phyloP scores from a whole-genome alignment of 2,113 vertebrate species.

The Echinops telfairi region DNA sequence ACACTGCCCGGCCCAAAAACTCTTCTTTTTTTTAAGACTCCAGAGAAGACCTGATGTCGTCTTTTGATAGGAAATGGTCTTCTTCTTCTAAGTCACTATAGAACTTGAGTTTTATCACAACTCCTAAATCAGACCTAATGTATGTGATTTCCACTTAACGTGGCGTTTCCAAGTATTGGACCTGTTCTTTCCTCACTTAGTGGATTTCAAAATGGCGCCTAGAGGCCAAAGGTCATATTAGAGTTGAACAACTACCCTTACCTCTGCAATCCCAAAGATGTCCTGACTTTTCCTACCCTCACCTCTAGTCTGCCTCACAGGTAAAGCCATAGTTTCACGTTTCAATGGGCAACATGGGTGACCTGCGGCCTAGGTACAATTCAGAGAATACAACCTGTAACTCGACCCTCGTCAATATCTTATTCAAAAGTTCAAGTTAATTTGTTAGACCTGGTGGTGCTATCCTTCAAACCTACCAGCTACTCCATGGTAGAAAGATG shows the following conservation, averaged over 20 bases:
- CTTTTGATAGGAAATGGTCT: constrained; percentile 12
- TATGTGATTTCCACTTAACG: background rate
- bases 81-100: background rate
- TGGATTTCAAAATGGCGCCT: background rate
- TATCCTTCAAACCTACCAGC: no score
- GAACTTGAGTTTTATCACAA: constrained; percentile 47
- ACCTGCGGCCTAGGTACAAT: background rate
- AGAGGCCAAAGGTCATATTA: background rate
- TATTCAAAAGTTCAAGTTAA: background rate
- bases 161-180: background rate
- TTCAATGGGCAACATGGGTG: background rate
- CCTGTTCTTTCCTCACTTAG: background rate
- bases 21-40: background rate
- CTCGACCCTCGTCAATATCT: background rate
- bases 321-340: background rate
- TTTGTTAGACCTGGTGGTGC: no score
- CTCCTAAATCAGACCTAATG: background rate
- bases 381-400: background rate
- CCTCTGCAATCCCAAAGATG: background rate
- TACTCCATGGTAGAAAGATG: no score
- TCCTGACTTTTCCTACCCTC: background rate
- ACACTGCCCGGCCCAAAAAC: background rate
- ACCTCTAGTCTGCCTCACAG: background rate
- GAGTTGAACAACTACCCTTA: background rate
- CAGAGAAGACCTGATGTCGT: background rate